phyloP scores from a whole-genome alignment of 2,888 invertebrate species.

The Xylocampa areola region DNA sequence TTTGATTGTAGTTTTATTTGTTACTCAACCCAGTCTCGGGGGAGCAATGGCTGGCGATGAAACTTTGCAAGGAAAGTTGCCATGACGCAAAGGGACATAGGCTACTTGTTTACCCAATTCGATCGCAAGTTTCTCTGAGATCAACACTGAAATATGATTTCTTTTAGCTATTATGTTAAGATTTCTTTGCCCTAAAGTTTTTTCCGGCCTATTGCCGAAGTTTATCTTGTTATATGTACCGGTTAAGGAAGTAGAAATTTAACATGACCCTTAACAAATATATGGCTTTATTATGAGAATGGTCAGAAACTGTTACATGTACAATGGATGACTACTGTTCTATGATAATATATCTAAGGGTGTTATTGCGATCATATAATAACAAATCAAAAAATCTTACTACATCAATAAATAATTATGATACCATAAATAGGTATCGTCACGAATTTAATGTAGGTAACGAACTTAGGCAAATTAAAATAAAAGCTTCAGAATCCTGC shows the following conservation, averaged over 20 bases:
- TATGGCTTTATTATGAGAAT: neutral
- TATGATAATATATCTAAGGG: too few species aligned
- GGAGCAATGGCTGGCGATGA: slow-evolving; percentile 46
- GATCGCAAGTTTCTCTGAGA: slow-evolving; percentile 49
- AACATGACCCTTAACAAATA: neutral
- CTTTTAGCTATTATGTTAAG: slow-evolving; percentile 49
- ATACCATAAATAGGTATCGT: too few species aligned
- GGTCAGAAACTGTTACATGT: too few species aligned
- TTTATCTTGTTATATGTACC: slow-evolving; percentile 12
- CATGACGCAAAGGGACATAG: slow-evolving; percentile 47
- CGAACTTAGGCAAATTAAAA: too few species aligned
- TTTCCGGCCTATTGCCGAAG: slow-evolving; percentile 24
- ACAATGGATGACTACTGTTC: too few species aligned
- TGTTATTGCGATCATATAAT: too few species aligned
- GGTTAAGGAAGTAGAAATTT: neutral
- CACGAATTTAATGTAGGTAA: too few species aligned
- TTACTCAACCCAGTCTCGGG: slow-evolving; percentile 41
- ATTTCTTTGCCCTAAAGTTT: slow-evolving; percentile 34
- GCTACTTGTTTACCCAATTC: slow-evolving; percentile 53
- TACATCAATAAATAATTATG: too few species aligned
- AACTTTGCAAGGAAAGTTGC: slow-evolving; percentile 54
- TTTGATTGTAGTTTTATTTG: slow-evolving; percentile 56
- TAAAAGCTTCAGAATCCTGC: neutral
- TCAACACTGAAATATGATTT: slow-evolving; percentile 51
- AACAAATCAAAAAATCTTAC: too few species aligned